phyloP scores from a whole-genome alignment of 1,140 invertebrate genomes.

The Dendrolimus kikuchii region DNA sequence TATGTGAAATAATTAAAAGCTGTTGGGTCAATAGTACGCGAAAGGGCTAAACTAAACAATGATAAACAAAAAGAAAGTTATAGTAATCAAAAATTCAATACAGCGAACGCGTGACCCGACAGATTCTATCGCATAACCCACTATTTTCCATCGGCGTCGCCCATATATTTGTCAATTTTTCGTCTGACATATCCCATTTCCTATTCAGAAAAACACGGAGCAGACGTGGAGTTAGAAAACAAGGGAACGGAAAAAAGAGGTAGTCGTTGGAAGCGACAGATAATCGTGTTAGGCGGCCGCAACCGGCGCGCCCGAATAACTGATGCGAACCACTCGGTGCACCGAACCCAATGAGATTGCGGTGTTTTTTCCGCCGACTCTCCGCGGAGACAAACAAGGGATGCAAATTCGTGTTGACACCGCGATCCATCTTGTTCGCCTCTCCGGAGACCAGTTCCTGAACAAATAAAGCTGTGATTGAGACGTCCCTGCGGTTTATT shows the following conservation, averaged over 20 bases:
- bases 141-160: slow-evolving; percentile 60
- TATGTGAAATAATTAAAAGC: background rate
- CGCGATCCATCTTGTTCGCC: slow-evolving; percentile 67
- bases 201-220: slow-evolving; percentile 68
- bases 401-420: slow-evolving; percentile 71
- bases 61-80: slow-evolving; percentile 33
- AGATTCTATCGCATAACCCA: slow-evolving; percentile 65
- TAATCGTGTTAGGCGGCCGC: slow-evolving; percentile 68
- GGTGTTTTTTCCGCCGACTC: slow-evolving; percentile 59
- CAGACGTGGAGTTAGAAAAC: slow-evolving; percentile 65
- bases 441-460: slow-evolving; percentile 55
- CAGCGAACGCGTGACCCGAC: slow-evolving; percentile 34
- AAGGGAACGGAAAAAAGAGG: slow-evolving; percentile 66
- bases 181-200: slow-evolving; percentile 69
- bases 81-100: slow-evolving; percentile 56
- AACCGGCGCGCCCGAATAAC: slow-evolving; percentile 41
- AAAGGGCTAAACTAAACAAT: background rate
- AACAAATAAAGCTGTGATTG: slow-evolving; percentile 64
- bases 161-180: slow-evolving; percentile 71
- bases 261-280: slow-evolving; percentile 63
- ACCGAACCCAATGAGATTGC: slow-evolving; percentile 65
- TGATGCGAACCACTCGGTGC: slow-evolving; percentile 52
- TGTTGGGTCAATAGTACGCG: too few species aligned
- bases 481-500: slow-evolving; percentile 49
- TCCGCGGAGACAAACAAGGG: slow-evolving; percentile 64